Evolutionary conservation across 2,888 invertebrate species (phyloP).

Genomic region (Acronicta leporina): DNA sequence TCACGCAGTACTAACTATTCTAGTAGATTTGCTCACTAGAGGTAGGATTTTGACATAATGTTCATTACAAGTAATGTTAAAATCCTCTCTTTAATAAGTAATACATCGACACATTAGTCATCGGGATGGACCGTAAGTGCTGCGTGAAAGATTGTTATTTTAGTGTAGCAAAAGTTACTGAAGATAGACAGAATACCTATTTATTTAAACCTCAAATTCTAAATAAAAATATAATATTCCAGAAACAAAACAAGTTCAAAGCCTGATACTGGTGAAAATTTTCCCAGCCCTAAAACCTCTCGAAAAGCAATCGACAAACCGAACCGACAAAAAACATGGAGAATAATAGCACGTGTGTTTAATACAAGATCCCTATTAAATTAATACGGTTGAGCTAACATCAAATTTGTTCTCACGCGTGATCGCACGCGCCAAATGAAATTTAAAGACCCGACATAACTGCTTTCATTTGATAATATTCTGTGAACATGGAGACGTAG

Average conservation of each 20-base stretch:
- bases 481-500: conserved; percentile 3
- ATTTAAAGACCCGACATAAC: conserved; percentile 13
- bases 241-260: background rate
- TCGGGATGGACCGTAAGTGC: too few relatives aligned
- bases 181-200: too few relatives aligned
- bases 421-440: conserved; percentile 24
- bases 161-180: too few relatives aligned
- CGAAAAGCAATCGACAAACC: conserved; percentile 1
- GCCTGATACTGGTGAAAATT: background rate
- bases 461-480: conserved; percentile 15
- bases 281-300: background rate
- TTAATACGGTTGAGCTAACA: conserved; percentile 37
- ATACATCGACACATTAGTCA: too few relatives aligned
- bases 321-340: conserved; percentile 21
- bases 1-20: too few relatives aligned
- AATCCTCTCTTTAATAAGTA: too few relatives aligned
- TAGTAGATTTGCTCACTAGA: too few relatives aligned
- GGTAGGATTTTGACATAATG: too few relatives aligned
- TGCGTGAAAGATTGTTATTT: too few relatives aligned
- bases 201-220: too few relatives aligned
- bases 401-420: conserved; percentile 26
- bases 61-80: too few relatives aligned
- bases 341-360: conserved; percentile 24
- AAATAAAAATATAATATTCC: background rate
- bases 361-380: conserved; percentile 37